Base-by-base conservation (phyloP, 2,888 invertebrate species). In the Thysanoteuthis rhombus region DNA sequence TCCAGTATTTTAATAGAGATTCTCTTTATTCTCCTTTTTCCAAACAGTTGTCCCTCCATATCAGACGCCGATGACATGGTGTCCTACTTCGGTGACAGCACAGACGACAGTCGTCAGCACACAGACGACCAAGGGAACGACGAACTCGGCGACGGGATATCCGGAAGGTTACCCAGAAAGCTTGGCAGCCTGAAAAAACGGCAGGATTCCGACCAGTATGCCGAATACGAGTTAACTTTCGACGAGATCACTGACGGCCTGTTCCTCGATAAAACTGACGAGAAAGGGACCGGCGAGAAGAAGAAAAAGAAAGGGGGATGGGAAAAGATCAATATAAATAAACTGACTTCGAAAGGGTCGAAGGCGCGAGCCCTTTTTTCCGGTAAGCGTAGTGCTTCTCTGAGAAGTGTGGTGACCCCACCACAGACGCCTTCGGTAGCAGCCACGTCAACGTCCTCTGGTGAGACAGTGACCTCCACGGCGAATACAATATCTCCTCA, bases 21-120 rank as follows among this genome's bases (percentile, higher is more conserved):
- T 39, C 40, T 42, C 16, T 39, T 42, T 32, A 1, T 28, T 91
- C 93, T 90, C 40, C 58, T 94, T 16, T 38, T 90, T 94, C n/a
- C n/a, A n/a, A 94, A 28, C 94, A 96, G 96, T 47, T 95, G 95
- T 89, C 94, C 94, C 93, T 95, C 95, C 16, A 95, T 95, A 93
- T 95, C 95, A 8, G 96, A 96, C 93, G 95, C 94, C 93, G 93
- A 95, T 36, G 93, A 93, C 58, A 52, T 93, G 93, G 58, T 93
- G 39, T 93, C 93, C 22, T 93, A 58, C 42, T 93, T 47, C 25
- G 93, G 93, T 39, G 93, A 93, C 4, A 93, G 47, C 16, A 93
- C 93, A 8, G 93, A 93, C n/a, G 93, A 93, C 47, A 93, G 93
- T 12, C 93, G 52, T 38, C 93, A 40, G 32, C n/a, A 42, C 16